These are phyloP conservation scores for Cossypha dichroa DNA, from an alignment of 2,797 vertebrate species.

Conservation along the genomic window DNA sequence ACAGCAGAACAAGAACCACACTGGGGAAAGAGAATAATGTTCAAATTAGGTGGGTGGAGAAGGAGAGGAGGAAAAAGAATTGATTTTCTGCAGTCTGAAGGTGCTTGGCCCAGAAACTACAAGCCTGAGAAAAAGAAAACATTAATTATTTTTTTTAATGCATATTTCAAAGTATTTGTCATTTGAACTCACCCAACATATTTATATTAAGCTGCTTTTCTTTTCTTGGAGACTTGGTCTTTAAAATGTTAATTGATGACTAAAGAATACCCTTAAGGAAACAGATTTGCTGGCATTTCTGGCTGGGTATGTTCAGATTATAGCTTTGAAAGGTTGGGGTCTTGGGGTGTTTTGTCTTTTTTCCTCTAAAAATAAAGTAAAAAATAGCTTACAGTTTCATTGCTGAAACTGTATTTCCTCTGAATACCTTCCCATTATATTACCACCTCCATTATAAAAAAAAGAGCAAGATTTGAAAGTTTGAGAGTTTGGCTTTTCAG, in stretches of 20 bases:
- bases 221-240: neutral
- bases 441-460: neutral
- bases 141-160: neutral
- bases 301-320: neutral
- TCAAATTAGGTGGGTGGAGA: neutral
- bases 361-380: neutral
- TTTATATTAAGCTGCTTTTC: neutral
- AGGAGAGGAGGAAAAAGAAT: neutral
- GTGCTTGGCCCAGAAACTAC: neutral
- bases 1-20: neutral
- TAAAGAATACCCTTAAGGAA: neutral
- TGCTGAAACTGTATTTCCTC: neutral
- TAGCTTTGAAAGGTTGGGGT: neutral
- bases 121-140: neutral
- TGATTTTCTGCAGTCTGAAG: neutral
- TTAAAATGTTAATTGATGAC: neutral
- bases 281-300: neutral
- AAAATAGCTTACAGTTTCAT: neutral
- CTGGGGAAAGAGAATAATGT: neutral
- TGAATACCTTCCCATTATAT: neutral
- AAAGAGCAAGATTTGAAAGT: neutral
- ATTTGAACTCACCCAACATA: neutral
- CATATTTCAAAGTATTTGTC: neutral
- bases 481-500: conserved; percentile 40
- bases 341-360: neutral